Evolutionary conservation across 30 jellyfish, hydroid and myxozoan genomes (phyloP), one percentile per base, ranked within the genome.

Genomic region (Mastigias papua): DNA sequence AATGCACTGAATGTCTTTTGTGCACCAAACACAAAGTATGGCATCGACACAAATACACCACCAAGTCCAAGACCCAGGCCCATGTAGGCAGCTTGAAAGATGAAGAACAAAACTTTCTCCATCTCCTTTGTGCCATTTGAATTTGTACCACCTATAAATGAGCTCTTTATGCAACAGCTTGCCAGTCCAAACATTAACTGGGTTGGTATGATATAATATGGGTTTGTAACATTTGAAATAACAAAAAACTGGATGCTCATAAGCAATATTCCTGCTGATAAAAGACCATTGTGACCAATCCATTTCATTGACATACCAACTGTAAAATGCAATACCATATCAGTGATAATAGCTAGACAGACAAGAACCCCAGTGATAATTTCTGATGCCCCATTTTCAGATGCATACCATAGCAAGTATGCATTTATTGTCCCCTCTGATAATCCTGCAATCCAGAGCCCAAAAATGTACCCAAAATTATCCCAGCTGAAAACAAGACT

Each of bases 61-160:
- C 92, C 97, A 42, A 88, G 84, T 1, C 91, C 97, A 69, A 88
- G 80, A 11, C 97, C 97, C 34, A 88, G 57, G 22, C 97, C 97
- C 80, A 80, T 71, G 67, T 88, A 88, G 0, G 86, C 66, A 48
- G 91, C 81, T 50, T 88, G 97, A 63, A 88, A 79, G 0, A 88
- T 86, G 50, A 79, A 75, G 75, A 50, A 71, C 84, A 88, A 20
- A 22, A 71, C 69, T 31, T 88, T 88, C 97, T 88, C 97, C 80
- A 79, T 88, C 19, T 80, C 97, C 32, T 75, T 79, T 62, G 80
- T 79, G 17, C 82, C 86, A 65, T 75, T 88, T 1, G 89, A 23
- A 17, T 54, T 75, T 1, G 92, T 64, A 62, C 80, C 69, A 60
- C 90, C 90, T 21, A 88, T 35, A 21, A 88, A 57, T 19, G 97